Base-by-base conservation (phyloP, 1,140 invertebrate species). In the Drosophila nannoptera region DNA sequence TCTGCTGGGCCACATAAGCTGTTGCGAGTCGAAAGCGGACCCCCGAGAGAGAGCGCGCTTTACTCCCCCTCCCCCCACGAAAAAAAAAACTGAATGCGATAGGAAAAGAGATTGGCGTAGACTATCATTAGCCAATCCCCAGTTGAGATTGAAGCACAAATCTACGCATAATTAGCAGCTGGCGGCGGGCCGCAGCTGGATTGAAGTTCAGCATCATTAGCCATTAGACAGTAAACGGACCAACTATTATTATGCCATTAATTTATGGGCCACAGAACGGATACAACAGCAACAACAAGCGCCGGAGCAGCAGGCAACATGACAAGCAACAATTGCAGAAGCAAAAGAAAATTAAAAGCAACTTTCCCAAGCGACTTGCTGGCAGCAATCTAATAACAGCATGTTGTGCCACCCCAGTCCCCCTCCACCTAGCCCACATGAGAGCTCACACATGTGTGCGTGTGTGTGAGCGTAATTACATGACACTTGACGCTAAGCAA, bases 401-500 rank as follows among this genome's bases (percentile, higher is more conserved):
- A 84, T 83, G 83, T 83, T 76, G 80, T 65, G 54, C n/a, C 12
- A 7, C 35, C 38, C 31, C 40, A 38, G 11, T 43, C 12, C 40
- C 5, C 5, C 40, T 4, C n/a, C 31, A 14, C 12, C 7, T 9
- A 48, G 4, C 43, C 38, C 49, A 42, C 45, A 42, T 43, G 16
- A 65, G 55, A 65, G 55, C 52, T 42, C 59, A n/a, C 54, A 58
- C 38, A 58, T 58, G 35, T 67, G 29, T 45, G 12, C 50, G 36
- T 61, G 36, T 73, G 72, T 75, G 56, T 73, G 69, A 72, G 58
- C 86, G 86, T 88, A 88, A 88, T 88, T 88, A 88, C 86, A 88
- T 73, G 80, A 87, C 86, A 88, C 86, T 88, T 88, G 86, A 88
- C 86, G 86, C 86, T 87, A 77, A 88, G 86, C 86, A 88, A 88